A percentile compares a stretch with the other conserved stretches of the same genome.
phyloP scores from a whole-genome alignment of 1,140 invertebrate species.

The Tachypleus tridentatus region DNA sequence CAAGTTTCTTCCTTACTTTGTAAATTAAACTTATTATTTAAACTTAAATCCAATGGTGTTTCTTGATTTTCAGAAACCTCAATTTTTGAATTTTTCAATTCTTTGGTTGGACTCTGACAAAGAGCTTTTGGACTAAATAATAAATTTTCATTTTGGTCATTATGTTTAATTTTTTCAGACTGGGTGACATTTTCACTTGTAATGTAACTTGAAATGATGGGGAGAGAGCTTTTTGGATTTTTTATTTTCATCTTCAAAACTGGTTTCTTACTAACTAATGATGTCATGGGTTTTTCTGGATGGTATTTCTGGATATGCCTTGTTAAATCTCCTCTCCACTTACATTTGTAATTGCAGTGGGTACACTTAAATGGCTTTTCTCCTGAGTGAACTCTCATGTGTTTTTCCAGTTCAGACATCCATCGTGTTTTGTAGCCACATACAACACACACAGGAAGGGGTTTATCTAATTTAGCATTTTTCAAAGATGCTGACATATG shows the following conservation, averaged over 20 bases:
- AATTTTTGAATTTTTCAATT: too few species aligned
- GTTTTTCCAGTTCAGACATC: constrained; percentile 61
- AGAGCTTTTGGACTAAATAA: too few species aligned
- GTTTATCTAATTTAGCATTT: constrained; percentile 8
- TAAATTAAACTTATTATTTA: not conserved
- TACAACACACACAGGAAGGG: constrained; percentile 42
- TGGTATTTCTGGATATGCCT: constrained; percentile 37
- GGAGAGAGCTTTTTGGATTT: too few species aligned
- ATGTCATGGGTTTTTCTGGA: too few species aligned
- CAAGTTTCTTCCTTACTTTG: constrained; percentile 1
- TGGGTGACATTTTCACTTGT: constrained; percentile 2
- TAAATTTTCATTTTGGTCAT: too few species aligned
- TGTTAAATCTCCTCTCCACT: constrained; percentile 38
- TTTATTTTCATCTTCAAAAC: too few species aligned
- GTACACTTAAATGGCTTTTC: constrained; percentile 35
- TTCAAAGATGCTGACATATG: not conserved
- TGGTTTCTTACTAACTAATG: too few species aligned
- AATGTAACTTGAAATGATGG: not conserved
- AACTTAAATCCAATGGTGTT: too few species aligned
- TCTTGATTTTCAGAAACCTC: too few species aligned
- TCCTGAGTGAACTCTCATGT: constrained; percentile 52
- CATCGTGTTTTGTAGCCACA: constrained; percentile 70
- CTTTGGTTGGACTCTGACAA: too few species aligned
- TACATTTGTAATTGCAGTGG: constrained; percentile 36
- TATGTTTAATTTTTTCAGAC: too few species aligned